phyloP scores from a whole-genome alignment of 2,888 invertebrate genomes.

The Drosophila antonietae region DNA sequence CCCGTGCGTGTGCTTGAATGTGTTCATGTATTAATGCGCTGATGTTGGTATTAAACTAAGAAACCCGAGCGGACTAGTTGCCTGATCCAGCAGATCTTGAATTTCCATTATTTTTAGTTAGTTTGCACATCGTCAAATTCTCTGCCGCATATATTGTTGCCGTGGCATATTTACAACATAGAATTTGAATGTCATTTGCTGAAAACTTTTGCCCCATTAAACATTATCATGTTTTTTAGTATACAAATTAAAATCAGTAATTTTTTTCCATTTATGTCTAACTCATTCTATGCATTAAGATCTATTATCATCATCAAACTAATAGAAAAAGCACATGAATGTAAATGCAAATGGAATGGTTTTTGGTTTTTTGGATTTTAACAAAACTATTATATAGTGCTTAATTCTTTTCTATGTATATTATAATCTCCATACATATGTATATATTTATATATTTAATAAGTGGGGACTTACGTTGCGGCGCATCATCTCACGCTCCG shows the following conservation, averaged over 20 bases:
- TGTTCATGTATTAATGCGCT: not conserved
- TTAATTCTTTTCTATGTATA: not conserved
- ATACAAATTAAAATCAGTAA: no score
- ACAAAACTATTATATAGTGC: no score
- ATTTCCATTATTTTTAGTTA: conserved; percentile 59
- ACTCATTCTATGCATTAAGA: no score
- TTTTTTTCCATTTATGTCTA: no score
- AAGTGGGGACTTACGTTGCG: conserved; percentile 87
- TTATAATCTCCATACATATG: not conserved
- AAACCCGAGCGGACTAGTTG: conserved; percentile 54
- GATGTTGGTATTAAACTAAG: conserved; percentile 27
- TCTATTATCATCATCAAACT: no score
- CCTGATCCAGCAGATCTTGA: conserved; percentile 18
- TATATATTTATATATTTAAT: conserved; percentile 19
- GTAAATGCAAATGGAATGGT: no score
- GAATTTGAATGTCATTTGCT: conserved; percentile 12
- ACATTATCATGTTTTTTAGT: conserved; percentile 4
- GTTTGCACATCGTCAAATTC: conserved; percentile 22
- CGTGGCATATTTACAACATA: conserved; percentile 40
- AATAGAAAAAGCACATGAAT: no score
- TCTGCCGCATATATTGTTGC: conserved; percentile 9
- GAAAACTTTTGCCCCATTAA: not conserved
- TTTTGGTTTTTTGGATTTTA: no score
- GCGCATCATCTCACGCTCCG: conserved; percentile 94
- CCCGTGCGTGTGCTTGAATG: conserved; percentile 13